Percentiles rank a stretch among this genome's conserved stretches.
Evolutionary conservation across 2,888 invertebrate genomes (phyloP).

Genomic region (Lathronympha strigana): DNA sequence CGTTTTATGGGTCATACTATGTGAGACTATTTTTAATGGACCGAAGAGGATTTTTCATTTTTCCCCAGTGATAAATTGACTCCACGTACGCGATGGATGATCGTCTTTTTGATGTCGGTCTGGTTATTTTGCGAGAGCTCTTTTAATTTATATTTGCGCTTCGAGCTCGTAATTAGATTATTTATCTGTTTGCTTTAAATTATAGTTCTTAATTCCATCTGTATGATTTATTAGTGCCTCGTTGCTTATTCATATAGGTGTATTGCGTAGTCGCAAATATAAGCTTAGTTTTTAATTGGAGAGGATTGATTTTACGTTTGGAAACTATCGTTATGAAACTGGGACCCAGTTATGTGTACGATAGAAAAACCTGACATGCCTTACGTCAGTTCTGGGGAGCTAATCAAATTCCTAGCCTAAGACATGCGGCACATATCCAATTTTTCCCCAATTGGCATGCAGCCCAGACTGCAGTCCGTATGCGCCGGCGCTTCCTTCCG

Average conservation of each 20-base stretch:
- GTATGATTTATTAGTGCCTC: too few species aligned
- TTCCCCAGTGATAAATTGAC: slow-evolving; percentile 81
- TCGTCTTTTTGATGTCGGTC: slow-evolving; percentile 68
- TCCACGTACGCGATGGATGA: slow-evolving; percentile 77
- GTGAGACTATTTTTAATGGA: slow-evolving; percentile 83
- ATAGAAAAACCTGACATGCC: slow-evolving; percentile 31
- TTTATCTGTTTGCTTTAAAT: slow-evolving; percentile 9
- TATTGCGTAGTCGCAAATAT: too few species aligned
- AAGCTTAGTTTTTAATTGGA: too few species aligned
- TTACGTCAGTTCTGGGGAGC: slow-evolving; percentile 39
- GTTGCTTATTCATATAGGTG: background rate
- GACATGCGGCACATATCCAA: slow-evolving; percentile 43
- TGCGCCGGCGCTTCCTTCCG: slow-evolving; percentile 73
- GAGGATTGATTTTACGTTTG: too few species aligned
- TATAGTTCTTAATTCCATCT: background rate
- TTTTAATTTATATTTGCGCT: slow-evolving; percentile 50
- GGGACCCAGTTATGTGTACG: background rate
- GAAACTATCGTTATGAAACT: background rate
- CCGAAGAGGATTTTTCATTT: slow-evolving; percentile 76
- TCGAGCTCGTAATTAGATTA: slow-evolving; percentile 45
- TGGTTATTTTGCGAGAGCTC: slow-evolving; percentile 55
- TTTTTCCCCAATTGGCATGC: slow-evolving; percentile 50
- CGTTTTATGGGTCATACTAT: slow-evolving; percentile 84
- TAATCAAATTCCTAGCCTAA: slow-evolving; percentile 40
- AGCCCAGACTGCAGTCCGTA: slow-evolving; percentile 58